phyloP scores from a whole-genome alignment of 1,140 invertebrate genomes.

The Drosophila neocordata region DNA sequence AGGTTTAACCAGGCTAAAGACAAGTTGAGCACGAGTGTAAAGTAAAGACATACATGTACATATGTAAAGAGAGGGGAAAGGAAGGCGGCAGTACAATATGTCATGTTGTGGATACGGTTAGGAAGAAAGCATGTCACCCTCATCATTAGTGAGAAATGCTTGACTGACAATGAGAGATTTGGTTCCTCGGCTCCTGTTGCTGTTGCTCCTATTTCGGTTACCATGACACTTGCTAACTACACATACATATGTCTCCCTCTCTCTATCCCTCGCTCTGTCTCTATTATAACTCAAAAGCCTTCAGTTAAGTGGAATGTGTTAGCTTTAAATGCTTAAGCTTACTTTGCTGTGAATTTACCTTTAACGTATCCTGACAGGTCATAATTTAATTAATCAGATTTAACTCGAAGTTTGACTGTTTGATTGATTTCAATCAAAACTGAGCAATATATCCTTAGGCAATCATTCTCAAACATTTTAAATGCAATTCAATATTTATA shows the following conservation, averaged over 20 bases:
- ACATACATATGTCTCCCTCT: neutral
- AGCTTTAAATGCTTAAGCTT: neutral
- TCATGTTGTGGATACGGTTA: slow-evolving; percentile 33
- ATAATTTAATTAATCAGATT: slow-evolving; percentile 7
- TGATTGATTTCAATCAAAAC: neutral
- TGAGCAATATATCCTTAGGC: neutral
- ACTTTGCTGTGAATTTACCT: neutral
- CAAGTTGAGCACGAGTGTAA: slow-evolving; percentile 32
- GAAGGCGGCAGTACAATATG: neutral
- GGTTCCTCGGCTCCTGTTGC: slow-evolving; percentile 16
- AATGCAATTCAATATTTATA: neutral
- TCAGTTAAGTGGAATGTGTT: neutral
- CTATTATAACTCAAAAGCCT: slow-evolving; percentile 1
- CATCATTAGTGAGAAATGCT: slow-evolving; percentile 73
- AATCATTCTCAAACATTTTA: neutral
- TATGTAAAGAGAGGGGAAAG: slow-evolving; percentile 5
- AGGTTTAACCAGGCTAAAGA: slow-evolving; percentile 77
- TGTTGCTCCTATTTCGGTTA: neutral
- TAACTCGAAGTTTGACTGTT: neutral
- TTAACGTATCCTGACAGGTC: neutral
- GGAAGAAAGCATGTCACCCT: slow-evolving; percentile 32
- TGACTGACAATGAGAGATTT: slow-evolving; percentile 64
- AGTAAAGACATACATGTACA: slow-evolving; percentile 52
- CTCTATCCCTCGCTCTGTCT: neutral
- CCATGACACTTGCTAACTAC: slow-evolving; percentile 5